phyloP scores from a whole-genome alignment of 1,140 invertebrate genomes.

The Danaus melanippus region DNA sequence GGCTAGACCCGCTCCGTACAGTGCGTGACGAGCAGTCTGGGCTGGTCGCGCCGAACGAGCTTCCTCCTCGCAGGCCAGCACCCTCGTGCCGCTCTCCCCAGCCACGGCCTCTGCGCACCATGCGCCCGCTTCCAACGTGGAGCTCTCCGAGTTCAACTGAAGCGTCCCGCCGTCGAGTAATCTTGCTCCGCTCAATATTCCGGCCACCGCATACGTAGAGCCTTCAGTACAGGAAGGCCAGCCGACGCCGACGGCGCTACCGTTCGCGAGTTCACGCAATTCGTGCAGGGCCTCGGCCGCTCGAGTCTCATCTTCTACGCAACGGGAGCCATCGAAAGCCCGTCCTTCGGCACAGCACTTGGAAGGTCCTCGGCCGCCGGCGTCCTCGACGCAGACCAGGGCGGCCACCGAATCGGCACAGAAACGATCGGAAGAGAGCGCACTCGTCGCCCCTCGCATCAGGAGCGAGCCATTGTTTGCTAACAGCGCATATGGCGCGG shows the following conservation, averaged over 20 bases:
- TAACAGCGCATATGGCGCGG: constrained; percentile 61
- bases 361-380: constrained; percentile 21
- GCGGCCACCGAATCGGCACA: constrained; percentile 75
- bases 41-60: constrained; percentile 68
- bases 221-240: constrained; percentile 59
- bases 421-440: constrained; percentile 66
- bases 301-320: constrained; percentile 74
- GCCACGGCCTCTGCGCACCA: constrained; percentile 77
- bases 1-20: constrained; percentile 83
- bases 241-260: constrained; percentile 50
- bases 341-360: constrained; percentile 50
- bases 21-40: constrained; percentile 39
- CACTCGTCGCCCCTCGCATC: constrained; percentile 46
- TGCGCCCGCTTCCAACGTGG: constrained; percentile 60
- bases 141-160: constrained; percentile 33
- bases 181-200: constrained; percentile 61
- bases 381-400: constrained; percentile 71
- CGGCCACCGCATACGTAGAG: constrained; percentile 51
- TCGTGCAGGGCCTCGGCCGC: constrained; percentile 73
- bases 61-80: constrained; percentile 75
- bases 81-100: constrained; percentile 56
- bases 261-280: constrained; percentile 46
- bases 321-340: constrained; percentile 53
- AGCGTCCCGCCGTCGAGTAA: constrained; percentile 68
- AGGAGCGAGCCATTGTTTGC: constrained; percentile 74